Evolutionary conservation across 1,140 invertebrate species (phyloP).

Genomic region (Monochamus saltuarius): DNA sequence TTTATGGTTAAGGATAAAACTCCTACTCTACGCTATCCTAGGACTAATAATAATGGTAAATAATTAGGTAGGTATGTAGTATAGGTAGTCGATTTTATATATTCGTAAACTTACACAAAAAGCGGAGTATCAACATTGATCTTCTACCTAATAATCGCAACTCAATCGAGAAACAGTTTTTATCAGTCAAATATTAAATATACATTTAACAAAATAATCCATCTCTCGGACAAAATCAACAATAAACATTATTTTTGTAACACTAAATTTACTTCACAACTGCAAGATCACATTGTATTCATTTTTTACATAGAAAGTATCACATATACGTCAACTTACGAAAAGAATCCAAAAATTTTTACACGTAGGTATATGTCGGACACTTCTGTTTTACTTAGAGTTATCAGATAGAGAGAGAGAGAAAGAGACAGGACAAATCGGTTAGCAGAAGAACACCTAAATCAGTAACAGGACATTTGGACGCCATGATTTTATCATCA

Average conservation of each 20-base stretch:
- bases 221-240: no score
- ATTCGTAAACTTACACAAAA: conserved; percentile 8
- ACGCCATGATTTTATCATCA: conserved; percentile 5
- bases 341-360: no score
- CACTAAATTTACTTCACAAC: conserved; percentile 5
- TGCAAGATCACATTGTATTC: conserved; percentile 7
- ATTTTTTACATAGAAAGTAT: conserved; percentile 1
- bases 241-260: neutral
- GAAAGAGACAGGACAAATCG: no score
- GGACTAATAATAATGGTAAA: no score
- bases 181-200: no score
- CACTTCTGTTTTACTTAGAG: no score
- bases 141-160: conserved; percentile 10
- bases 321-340: neutral
- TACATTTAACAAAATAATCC: no score
- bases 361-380: no score
- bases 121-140: conserved; percentile 9
- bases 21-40: conserved; percentile 8
- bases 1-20: conserved; percentile 6
- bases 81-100: conserved; percentile 2
- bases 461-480: neutral
- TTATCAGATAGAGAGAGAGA: no score
- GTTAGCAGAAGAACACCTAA: no score
- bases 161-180: neutral
- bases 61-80: neutral